phyloP scores from a whole-genome alignment of 2,113 vertebrate species.

The Coryphaenoides rupestris region DNA sequence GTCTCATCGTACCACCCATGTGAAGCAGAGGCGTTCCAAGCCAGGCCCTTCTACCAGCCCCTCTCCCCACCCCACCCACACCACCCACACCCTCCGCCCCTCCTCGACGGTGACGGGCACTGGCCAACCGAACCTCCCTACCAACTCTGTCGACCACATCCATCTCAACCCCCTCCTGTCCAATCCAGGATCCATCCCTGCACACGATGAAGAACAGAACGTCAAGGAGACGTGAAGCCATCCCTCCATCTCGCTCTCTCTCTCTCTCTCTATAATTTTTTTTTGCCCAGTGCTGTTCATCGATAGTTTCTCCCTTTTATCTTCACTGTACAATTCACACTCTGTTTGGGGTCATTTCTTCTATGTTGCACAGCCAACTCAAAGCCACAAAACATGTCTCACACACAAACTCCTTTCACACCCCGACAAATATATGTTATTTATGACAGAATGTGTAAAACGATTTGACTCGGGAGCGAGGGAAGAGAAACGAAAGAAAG shows the following conservation, averaged over 20 bases:
- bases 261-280: background rate
- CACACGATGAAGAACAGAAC: background rate
- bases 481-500: too few relatives aligned
- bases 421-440: background rate
- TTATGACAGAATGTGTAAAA: background rate
- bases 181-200: slow-evolving; percentile 19
- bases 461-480: background rate
- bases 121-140: slow-evolving; percentile 34
- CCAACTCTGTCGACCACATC: slow-evolving; percentile 16
- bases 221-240: background rate
- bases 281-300: slow-evolving; percentile 7
- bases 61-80: too few relatives aligned
- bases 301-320: background rate
- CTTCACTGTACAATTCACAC: background rate
- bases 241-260: too few relatives aligned
- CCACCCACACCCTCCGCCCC: too few relatives aligned
- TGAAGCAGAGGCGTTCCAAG: slow-evolving; percentile 52
- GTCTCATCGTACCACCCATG: slow-evolving; percentile 82
- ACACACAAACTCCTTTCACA: background rate
- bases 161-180: slow-evolving; percentile 15
- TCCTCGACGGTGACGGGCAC: slow-evolving; percentile 5
- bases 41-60: slow-evolving; percentile 19
- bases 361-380: background rate
- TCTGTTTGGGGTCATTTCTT: background rate
- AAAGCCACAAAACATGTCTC: background rate